Percentiles rank a stretch among this genome's conserved stretches.
phyloP scores from a whole-genome alignment of 2,888 invertebrate species.

The Meteorus colon region DNA sequence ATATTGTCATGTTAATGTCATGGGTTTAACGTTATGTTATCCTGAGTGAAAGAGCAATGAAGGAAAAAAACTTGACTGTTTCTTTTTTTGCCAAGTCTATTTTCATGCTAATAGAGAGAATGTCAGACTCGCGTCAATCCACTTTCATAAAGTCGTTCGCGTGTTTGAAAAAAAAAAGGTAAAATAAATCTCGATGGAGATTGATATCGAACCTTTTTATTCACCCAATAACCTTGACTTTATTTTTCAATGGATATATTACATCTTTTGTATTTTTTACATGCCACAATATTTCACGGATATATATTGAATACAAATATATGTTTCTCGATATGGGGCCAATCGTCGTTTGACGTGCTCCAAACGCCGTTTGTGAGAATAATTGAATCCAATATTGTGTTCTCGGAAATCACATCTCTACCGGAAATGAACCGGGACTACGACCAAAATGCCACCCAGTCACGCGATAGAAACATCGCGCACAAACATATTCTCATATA shows the following conservation, averaged over 20 bases:
- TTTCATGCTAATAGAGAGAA: slow-evolving; percentile 76
- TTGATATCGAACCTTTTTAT: slow-evolving; percentile 25
- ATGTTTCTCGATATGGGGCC: background rate
- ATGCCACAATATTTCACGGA: background rate
- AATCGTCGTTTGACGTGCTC: slow-evolving; percentile 9
- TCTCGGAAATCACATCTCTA: slow-evolving; percentile 22
- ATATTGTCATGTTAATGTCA: slow-evolving; percentile 49
- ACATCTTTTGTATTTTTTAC: background rate
- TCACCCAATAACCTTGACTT: slow-evolving; percentile 25
- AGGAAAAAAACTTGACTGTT: slow-evolving; percentile 8
- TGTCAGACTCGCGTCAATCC: slow-evolving; percentile 40
- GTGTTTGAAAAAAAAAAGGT: background rate
- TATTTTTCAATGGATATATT: slow-evolving; percentile 21
- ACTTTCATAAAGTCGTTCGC: background rate
- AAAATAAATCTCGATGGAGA: background rate
- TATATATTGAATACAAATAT: background rate
- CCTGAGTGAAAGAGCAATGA: slow-evolving; percentile 63
- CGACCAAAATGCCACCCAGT: slow-evolving; percentile 44
- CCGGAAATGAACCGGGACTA: slow-evolving; percentile 42
- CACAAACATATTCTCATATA: slow-evolving; percentile 26
- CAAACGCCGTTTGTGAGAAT: slow-evolving; percentile 19
- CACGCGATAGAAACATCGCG: slow-evolving; percentile 49
- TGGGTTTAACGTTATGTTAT: slow-evolving; percentile 43
- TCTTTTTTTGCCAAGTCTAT: slow-evolving; percentile 77
- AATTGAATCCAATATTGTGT: slow-evolving; percentile 39